Conservation (phyloP, 1,140 invertebrate genomes). For the Physella acuta region DNA sequence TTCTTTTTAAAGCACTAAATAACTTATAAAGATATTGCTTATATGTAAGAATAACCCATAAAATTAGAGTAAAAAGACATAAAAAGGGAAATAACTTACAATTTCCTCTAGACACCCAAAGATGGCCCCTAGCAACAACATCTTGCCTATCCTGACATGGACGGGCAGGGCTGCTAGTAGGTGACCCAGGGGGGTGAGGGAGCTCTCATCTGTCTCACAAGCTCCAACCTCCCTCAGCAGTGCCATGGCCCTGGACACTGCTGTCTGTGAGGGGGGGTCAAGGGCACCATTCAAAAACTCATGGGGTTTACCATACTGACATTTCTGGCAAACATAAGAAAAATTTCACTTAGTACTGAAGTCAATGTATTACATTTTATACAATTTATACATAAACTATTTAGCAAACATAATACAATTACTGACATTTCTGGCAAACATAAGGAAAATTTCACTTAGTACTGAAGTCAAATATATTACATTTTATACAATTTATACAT, state of each 20-base stretch:
- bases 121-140: slow-evolving; percentile 72
- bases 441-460: too few relatives aligned
- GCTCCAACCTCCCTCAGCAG: slow-evolving; percentile 50
- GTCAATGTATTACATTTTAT: too few relatives aligned
- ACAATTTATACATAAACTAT: too few relatives aligned
- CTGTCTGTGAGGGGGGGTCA: slow-evolving; percentile 44
- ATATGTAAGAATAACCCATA: too few relatives aligned
- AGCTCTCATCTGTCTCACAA: slow-evolving; percentile 35
- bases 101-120: slow-evolving; percentile 55
- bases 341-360: too few relatives aligned
- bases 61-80: neutral
- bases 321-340: slow-evolving; percentile 46
- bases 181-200: slow-evolving; percentile 83
- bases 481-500: too few relatives aligned
- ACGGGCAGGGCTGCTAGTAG: slow-evolving; percentile 87
- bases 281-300: slow-evolving; percentile 46
- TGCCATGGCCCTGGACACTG: slow-evolving; percentile 45
- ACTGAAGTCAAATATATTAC: too few relatives aligned
- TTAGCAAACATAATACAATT: too few relatives aligned
- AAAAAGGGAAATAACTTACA: slow-evolving; percentile 32
- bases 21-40: too few relatives aligned
- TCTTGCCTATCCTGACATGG: slow-evolving; percentile 92
- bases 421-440: slow-evolving; percentile 50
- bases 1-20: too few relatives aligned
- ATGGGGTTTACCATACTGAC: slow-evolving; percentile 48